Evolutionary conservation across 2,888 invertebrate species (phyloP), one percentile per base, ranked within the genome.

Genomic region (Eutolmus rufibarbis): DNA sequence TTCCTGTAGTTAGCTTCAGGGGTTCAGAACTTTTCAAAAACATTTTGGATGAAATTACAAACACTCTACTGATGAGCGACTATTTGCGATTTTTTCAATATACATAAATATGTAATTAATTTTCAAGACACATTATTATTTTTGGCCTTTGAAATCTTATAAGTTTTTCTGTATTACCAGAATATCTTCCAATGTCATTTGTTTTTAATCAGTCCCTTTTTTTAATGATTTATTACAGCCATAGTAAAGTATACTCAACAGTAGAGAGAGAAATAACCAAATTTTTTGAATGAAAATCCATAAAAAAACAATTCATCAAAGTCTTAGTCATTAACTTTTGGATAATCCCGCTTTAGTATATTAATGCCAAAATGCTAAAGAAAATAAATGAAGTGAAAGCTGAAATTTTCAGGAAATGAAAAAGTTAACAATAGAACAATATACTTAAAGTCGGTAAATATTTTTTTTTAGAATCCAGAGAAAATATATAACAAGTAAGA

Each of bases 371-470:
- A 66, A 23, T 9, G 12, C 28, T 23, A 66, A 66, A 19, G 12
- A 66, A 28, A 23, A 28, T 51, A 51, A 51, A 51, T n/a, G 51
- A 66, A 66, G 19, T 66, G 66, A 66, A 66, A 66, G 66, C 23
- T 66, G 66, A 66, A 19, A 66, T 66, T 23, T 79, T 79, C 79
- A 79, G 79, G 79, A 79, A 57, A 57, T 82, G 57, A 56, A 57
- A 82, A 82, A 82, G 82, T 82, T 82, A 82, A 82, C 82, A 82
- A 82, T 82, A 82, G 51, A 82, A 57, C 82, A 82, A 81, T 82
- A 82, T 82, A n/a, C n/a, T n/a, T n/a, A 37, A 37, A 51, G 51
- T 23, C 16, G 79, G 16, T 51, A 79, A 51, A 12, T n/a, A n/a
- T 43, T 78, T 19, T 78, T 43, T 43, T 78, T 78, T 78, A 78